These are phyloP conservation scores for Phymatocera aterrima DNA, from an alignment of 2,888 invertebrate genomes.

Conservation along the genomic window DNA sequence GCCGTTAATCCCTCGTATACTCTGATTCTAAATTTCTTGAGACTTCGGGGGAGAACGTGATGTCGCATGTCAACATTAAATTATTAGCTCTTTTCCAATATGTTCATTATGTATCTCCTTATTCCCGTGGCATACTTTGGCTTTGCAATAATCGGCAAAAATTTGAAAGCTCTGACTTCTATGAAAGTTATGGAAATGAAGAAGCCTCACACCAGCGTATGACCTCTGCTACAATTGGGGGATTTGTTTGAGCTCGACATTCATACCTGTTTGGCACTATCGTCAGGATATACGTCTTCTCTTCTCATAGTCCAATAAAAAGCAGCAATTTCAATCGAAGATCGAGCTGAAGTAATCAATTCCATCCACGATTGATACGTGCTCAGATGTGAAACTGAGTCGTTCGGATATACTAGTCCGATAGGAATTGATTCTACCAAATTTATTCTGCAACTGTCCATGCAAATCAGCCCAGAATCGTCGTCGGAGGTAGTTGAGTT, in stretches of 20 bases:
- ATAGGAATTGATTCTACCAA: conserved; percentile 96
- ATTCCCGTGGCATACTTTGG: no score
- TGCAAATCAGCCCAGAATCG: conserved; percentile 59
- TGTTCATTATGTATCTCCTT: no score
- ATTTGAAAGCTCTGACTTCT: no score
- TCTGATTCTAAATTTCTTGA: background rate
- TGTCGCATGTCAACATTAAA: no score
- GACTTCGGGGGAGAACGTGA: no score
- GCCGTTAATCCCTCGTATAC: no score
- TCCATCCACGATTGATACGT: conserved; percentile 91
- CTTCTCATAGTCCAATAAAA: conserved; percentile 95
- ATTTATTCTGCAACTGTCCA: conserved; percentile 80
- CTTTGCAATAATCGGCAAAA: no score
- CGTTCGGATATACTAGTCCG: conserved; percentile 85
- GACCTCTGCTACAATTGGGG: no score
- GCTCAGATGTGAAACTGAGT: conserved; percentile 78
- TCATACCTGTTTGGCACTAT: conserved; percentile 77
- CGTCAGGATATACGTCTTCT: conserved; percentile 87
- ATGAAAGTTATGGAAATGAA: no score
- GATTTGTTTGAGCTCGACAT: no score
- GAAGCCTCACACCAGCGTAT: no score
- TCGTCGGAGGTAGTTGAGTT: conserved; percentile 58
- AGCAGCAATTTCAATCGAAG: conserved; percentile 92
- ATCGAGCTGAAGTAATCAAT: conserved; percentile 86
- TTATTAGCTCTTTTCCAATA: no score